These are phyloP conservation scores for Hassar affinis DNA, from an alignment of 2,113 vertebrate genomes.

Conservation along the genomic window DNA sequence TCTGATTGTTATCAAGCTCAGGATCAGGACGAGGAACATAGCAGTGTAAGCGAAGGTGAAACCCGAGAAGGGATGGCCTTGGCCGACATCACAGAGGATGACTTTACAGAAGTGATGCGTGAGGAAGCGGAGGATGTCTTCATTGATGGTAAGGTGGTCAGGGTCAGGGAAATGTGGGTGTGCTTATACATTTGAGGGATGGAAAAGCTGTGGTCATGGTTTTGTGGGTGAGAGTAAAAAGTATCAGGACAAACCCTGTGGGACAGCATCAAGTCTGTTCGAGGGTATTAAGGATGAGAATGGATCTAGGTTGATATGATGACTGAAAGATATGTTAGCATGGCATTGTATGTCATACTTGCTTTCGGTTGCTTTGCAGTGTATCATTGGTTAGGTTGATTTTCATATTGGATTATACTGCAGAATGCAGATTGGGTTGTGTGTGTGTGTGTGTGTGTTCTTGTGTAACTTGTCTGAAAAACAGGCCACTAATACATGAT, in stretches of 20 bases:
- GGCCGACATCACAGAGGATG: conserved; percentile 62
- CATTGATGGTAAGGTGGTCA: conserved; percentile 67
- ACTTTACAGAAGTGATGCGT: conserved; percentile 66
- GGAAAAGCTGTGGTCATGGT: not conserved
- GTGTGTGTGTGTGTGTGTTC: conserved; percentile 59
- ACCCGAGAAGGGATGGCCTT: conserved; percentile 59
- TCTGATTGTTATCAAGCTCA: conserved; percentile 47
- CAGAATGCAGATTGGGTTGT: not conserved
- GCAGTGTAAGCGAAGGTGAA: not conserved
- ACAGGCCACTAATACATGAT: conserved; percentile 4
- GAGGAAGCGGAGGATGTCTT: conserved; percentile 76
- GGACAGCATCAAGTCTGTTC: not conserved
- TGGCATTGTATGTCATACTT: not conserved
- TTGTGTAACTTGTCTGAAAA: conserved; percentile 55
- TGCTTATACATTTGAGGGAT: conserved; percentile 18
- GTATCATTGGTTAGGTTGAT: not conserved
- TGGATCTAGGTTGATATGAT: not conserved
- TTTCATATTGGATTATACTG: conserved; percentile 20
- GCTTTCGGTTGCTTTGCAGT: not conserved
- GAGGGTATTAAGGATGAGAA: not conserved
- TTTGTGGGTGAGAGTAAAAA: not conserved
- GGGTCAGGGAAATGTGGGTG: conserved; percentile 40
- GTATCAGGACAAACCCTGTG: not conserved
- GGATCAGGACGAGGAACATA: conserved; percentile 55
- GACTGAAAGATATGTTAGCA: not conserved